A percentile compares a stretch with the other conserved stretches of the same genome.
phyloP scores from a whole-genome alignment of 92 coral and sea anemone species.

The Zoanthus gigantus region DNA sequence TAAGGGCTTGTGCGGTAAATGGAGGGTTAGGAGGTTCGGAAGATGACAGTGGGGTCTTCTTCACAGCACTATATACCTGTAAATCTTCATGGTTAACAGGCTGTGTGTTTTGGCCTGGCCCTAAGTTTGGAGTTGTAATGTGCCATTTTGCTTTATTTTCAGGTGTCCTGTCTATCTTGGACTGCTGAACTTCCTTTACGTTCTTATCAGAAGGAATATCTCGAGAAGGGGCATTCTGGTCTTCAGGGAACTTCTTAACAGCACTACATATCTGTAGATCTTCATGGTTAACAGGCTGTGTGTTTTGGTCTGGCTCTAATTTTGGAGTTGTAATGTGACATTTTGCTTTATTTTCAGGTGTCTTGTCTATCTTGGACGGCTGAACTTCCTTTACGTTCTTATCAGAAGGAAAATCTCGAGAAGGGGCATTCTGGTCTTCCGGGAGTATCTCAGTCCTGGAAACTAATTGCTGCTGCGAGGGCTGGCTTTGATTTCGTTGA shows the following conservation, averaged over 20 bases:
- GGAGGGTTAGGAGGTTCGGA: constrained; percentile 70
- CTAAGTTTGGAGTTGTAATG: not conserved
- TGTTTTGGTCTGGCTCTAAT: not conserved
- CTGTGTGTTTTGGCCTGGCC: not conserved
- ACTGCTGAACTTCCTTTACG: not conserved
- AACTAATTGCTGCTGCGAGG: constrained; percentile 30
- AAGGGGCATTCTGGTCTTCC: constrained; percentile 7
- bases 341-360: not conserved
- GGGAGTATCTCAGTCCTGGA: not conserved
- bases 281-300: constrained; percentile 11
- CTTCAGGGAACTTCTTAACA: constrained; percentile 28
- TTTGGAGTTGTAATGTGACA: not conserved
- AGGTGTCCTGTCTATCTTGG: not conserved
- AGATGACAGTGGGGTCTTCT: constrained; percentile 7
- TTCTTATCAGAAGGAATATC: not conserved
- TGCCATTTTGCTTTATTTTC: not conserved
- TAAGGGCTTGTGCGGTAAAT: constrained; percentile 75
- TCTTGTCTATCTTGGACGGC: not conserved
- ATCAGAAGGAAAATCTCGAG: not conserved
- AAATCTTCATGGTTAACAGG: constrained; percentile 24
- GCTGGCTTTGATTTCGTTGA: constrained; percentile 28
- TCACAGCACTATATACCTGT: constrained; percentile 44
- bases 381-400: not conserved
- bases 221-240: not conserved
- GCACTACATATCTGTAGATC: constrained; percentile 46